Evolutionary conservation across 2,113 vertebrate genomes (phyloP).

Genomic region (Corvus hawaiiensis): DNA sequence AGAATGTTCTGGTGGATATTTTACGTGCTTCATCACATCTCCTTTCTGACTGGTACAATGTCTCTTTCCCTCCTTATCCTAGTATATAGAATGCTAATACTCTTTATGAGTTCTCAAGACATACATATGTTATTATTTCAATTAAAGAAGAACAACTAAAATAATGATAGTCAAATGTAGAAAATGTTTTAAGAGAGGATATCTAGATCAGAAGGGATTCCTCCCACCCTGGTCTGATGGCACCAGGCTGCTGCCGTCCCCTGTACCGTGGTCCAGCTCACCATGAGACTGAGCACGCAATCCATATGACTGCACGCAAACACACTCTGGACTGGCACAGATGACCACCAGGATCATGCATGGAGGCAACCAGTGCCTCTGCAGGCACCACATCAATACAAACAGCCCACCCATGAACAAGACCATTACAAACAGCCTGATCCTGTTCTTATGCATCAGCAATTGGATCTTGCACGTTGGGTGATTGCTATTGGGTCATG

Average conservation of each 20-base stretch:
- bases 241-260: not conserved
- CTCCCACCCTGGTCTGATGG: not conserved
- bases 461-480: fast-evolving
- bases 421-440: not conserved
- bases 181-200: not conserved
- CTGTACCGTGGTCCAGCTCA: not conserved
- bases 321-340: fast-evolving
- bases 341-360: fast-evolving
- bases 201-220: not conserved
- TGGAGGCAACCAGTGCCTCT: not conserved
- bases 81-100: not conserved
- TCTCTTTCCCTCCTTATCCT: not conserved
- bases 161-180: not conserved
- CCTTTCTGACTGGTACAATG: not conserved
- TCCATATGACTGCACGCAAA: fast-evolving
- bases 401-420: not conserved
- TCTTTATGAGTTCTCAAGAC: not conserved
- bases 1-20: not conserved
- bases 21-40: not conserved
- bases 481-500: not conserved
- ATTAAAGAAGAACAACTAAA: not conserved
- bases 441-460: not conserved
- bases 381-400: not conserved
- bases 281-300: not conserved
- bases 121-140: not conserved